Base-by-base conservation (phyloP, 2,113 vertebrate species). In the Ailurus styani region DNA sequence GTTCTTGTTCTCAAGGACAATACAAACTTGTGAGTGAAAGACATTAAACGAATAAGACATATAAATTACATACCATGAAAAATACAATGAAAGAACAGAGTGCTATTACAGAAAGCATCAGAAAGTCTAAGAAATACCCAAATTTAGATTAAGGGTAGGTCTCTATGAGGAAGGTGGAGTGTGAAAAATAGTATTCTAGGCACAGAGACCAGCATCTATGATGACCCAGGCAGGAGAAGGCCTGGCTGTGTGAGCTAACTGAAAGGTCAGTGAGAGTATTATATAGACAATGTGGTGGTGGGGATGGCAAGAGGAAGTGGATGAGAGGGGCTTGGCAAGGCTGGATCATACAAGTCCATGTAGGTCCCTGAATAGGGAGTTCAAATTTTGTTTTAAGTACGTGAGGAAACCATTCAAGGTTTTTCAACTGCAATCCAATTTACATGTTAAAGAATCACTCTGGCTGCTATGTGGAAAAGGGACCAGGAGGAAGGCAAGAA, bases 11-110 rank as follows among this genome's bases (percentile, higher is more conserved):
- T 96, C 87, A 88, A 3, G 27, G 60, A 96, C 45, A 95, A 87
- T n/a, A 93, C 18, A 93, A 91, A 87, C 18, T 94, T 97, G 78
- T 95, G 34, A 20, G 83, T 50, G 14, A 84, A 93, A 91, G 52
- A 83, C 37, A 90, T 91, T 70, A 88, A 95, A 75, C 42, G 90
- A 87, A 64, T 66, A 93, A 87, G 89, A 88, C 9, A 85, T 78
- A 96, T 12, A 86, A 91, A 40, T 90, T 25, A 96, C 2, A 87
- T 6, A 96, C 11, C 40, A 96, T 9, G 14, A 68, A 68, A 96
- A 90, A 88, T 96, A 54, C 66, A 95, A 87, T 45, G 37, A 77
- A 93, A 94, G 75, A 95, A 92, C 12, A 97, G 87, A 86, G 83
- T n/a, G 29, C 5, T 96, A 83, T 54, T 86, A 93, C 50, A 93